Percentiles rank a stretch among this genome's conserved stretches.
phyloP scores from a whole-genome alignment of 2,888 invertebrate species.

The Gerris lacustris region DNA sequence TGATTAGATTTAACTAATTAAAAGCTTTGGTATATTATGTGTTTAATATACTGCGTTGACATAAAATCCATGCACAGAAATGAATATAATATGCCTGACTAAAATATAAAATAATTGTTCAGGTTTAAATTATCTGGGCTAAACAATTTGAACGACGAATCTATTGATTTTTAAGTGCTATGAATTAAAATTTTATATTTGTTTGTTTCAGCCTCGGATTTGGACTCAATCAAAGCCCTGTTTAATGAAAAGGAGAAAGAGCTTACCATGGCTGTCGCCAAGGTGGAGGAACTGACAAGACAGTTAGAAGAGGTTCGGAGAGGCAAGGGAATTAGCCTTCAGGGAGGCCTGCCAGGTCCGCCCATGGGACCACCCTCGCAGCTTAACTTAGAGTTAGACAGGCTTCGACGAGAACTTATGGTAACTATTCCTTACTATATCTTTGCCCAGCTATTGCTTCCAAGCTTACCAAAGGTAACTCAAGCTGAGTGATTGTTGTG shows the following conservation, averaged over 20 bases:
- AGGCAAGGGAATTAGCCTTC: slow-evolving; percentile 34
- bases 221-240: slow-evolving; percentile 87
- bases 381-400: slow-evolving; percentile 58
- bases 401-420: slow-evolving; percentile 81
- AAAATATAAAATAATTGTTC: too few relatives aligned
- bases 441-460: neutral
- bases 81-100: too few relatives aligned
- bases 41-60: too few relatives aligned
- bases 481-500: too few relatives aligned
- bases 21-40: too few relatives aligned
- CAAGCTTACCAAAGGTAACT: too few relatives aligned
- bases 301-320: slow-evolving; percentile 81
- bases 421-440: slow-evolving; percentile 42
- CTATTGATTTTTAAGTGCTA: too few relatives aligned
- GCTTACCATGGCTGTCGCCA: slow-evolving; percentile 88
- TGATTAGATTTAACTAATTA: too few relatives aligned
- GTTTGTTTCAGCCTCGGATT: slow-evolving; percentile 66
- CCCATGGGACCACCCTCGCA: slow-evolving; percentile 58
- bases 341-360: slow-evolving; percentile 36
- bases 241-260: slow-evolving; percentile 98
- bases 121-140: too few relatives aligned
- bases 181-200: neutral
- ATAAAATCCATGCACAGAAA: too few relatives aligned
- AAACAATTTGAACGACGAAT: too few relatives aligned
- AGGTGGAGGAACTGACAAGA: slow-evolving; percentile 88